phyloP scores from a whole-genome alignment of 64 coral and sea anemone genomes.

The Montipora foliosa region DNA sequence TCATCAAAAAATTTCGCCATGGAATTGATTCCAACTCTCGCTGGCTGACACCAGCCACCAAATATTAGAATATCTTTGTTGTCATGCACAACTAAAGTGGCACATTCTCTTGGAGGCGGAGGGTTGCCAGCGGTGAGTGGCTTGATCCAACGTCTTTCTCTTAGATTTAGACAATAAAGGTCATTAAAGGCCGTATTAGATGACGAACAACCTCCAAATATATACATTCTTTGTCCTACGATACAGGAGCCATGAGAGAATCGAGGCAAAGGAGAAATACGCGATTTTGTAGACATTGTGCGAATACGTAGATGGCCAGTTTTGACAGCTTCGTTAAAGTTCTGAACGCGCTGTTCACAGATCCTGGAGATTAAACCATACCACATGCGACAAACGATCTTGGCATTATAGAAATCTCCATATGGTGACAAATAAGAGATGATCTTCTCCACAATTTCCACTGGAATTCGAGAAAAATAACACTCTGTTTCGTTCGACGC shows the following conservation, averaged over 20 bases:
- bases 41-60: constrained; percentile 96
- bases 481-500: background rate
- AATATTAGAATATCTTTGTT: constrained; percentile 81
- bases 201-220: constrained; percentile 95
- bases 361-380: constrained; percentile 80
- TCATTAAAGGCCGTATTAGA: constrained; percentile 99
- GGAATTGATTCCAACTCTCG: constrained; percentile 70
- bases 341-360: constrained; percentile 55
- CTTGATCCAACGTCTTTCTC: constrained; percentile 80
- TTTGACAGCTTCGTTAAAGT: constrained; percentile 76
- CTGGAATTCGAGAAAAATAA: constrained; percentile 71
- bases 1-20: constrained; percentile 89
- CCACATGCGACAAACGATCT: constrained; percentile 87
- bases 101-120: constrained; percentile 93
- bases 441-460: constrained; percentile 85
- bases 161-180: constrained; percentile 80
- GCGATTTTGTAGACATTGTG: constrained; percentile 58
- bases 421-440: constrained; percentile 89
- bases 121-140: constrained; percentile 62
- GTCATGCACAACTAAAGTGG: constrained; percentile 75
- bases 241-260: constrained; percentile 92
- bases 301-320: constrained; percentile 72
- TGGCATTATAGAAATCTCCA: constrained; percentile 79
- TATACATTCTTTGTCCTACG: constrained; percentile 71
- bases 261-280: constrained; percentile 78